Evolutionary conservation across 2,888 invertebrate genomes (phyloP).

Genomic region (Netelia virgata): DNA sequence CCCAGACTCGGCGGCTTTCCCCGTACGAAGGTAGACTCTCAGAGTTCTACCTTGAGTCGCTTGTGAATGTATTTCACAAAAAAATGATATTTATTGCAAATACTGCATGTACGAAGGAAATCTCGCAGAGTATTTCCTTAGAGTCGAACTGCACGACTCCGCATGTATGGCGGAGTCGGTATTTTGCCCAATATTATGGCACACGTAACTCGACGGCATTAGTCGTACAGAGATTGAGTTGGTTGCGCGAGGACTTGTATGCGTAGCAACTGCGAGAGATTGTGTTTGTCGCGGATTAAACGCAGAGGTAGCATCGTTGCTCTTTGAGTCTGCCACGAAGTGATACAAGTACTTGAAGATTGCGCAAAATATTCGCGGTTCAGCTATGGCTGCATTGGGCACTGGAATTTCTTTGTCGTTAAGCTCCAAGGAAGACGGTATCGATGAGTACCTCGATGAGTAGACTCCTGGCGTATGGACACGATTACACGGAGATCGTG

Average conservation of each 20-base stretch:
- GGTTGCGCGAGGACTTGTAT: constrained; percentile 4
- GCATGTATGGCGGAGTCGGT: constrained; percentile 18
- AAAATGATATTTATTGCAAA: neutral
- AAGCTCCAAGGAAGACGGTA: constrained; percentile 49
- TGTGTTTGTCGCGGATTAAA: constrained; percentile 57
- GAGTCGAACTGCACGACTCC: constrained; percentile 23
- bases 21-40: constrained; percentile 56
- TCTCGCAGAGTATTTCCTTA: constrained; percentile 45
- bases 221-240: constrained; percentile 27
- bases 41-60: constrained; percentile 43
- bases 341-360: constrained; percentile 69
- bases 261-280: constrained; percentile 25
- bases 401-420: constrained; percentile 54
- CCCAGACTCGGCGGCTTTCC: constrained; percentile 56
- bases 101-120: constrained; percentile 42
- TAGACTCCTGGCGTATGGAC: constrained; percentile 55
- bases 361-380: constrained; percentile 66
- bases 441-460: constrained; percentile 56
- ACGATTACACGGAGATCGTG: constrained; percentile 60
- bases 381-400: constrained; percentile 66
- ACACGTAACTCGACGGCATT: constrained; percentile 14
- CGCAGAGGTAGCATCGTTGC: constrained; percentile 60
- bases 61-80: constrained; percentile 17
- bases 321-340: constrained; percentile 64
- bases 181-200: constrained; percentile 16